Conservation (phyloP, 2,797 vertebrate species). For the Ctenopoma multispine region DNA sequence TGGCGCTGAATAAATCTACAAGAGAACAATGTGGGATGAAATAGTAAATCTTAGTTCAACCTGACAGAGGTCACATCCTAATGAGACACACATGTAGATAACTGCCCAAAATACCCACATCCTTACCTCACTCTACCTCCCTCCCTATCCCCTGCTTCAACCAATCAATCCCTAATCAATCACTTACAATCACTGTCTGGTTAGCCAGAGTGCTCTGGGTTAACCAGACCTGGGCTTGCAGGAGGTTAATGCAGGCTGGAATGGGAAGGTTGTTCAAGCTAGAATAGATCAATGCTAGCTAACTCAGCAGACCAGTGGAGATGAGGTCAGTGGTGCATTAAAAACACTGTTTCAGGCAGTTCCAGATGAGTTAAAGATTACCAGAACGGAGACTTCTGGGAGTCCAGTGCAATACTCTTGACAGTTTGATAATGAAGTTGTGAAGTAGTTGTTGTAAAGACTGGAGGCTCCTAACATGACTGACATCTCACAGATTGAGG, state of each 20-base stretch:
- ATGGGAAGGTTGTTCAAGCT: conserved; percentile 32
- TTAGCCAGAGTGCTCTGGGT: conserved; percentile 4
- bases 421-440: conserved; percentile 22
- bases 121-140: conserved; percentile 24
- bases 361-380: conserved; percentile 31
- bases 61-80: conserved; percentile 57
- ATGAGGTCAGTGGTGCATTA: conserved; percentile 36
- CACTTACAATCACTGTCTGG: conserved; percentile 50
- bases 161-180: conserved; percentile 71
- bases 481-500: too few species aligned
- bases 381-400: too few species aligned
- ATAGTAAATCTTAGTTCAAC: conserved; percentile 62
- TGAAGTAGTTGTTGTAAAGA: conserved; percentile 31
- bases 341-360: conserved; percentile 17
- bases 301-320: conserved; percentile 41
- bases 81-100: conserved; percentile 63
- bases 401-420: conserved; percentile 6
- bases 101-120: conserved; percentile 1
- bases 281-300: conserved; percentile 33
- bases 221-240: conserved; percentile 9
- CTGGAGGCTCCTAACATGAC: too few species aligned
- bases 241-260: conserved; percentile 32
- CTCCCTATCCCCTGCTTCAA: conserved; percentile 32
- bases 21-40: conserved; percentile 46
- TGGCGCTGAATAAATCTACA: conserved; percentile 56